Base-by-base conservation (phyloP, 2,113 vertebrate species). In the Chauna torquata region DNA sequence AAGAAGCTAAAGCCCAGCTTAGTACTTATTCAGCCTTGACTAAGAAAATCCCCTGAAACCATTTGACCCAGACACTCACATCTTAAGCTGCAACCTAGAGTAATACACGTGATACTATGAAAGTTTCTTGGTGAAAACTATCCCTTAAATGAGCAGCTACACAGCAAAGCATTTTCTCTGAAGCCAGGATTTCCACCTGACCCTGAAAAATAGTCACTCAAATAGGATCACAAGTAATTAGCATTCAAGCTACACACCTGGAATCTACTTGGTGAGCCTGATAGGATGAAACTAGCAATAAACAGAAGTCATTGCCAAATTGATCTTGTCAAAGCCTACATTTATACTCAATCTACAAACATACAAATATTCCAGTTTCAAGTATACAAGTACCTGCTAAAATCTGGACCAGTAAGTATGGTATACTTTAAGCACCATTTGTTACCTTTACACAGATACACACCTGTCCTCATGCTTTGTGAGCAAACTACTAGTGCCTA, bases 31-130 rank as follows among this genome's bases (percentile, higher is more conserved):
- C 1, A 70, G 11, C 36, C 36, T 15, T 40, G 36, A 11, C 38
- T 40, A n/a, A 75, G 1, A 50, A 36, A 88, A 52, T 1, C 0
- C 5, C 44, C 24, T 30, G 52, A 80, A 88, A 25, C 36, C n/a
- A 16, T 69, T 71, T 71, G 45, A n/a, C 47, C n/a, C 42, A 70
- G 62, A 20, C 9, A 36, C 11, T 22, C 32, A 72, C 15, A 50
- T 45, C 24, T 17, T 45, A 59, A 68, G 14, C 20, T 4, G 7
- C 19, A 74, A 86, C 0, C 3, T 42, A 27, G 19, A 76, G 12
- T 12, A 68, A 82, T 3, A 50, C 1, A 38, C 2, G 50, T 6
- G 36, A 50, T 1, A 3, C 5, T 54, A 54, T 4, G 6, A 19
- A 84, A 88, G 8, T 28, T 61, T 45, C 49, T 65, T 49, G 16